Evolutionary conservation across 1,140 invertebrate genomes (phyloP), one percentile per base, ranked within the genome.

Genomic region (Philotrypesis tridentata): DNA sequence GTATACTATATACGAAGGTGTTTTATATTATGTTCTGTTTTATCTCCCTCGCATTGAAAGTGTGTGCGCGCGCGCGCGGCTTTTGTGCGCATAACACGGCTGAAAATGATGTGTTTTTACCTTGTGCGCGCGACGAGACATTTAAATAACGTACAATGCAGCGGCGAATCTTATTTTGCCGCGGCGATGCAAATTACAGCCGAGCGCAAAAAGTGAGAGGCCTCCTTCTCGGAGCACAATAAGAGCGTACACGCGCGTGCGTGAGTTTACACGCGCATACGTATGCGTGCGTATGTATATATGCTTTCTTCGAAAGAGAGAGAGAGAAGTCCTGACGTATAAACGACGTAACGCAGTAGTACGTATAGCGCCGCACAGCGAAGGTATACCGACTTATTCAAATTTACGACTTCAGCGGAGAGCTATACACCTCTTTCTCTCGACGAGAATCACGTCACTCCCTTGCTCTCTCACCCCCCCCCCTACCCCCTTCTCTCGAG

Each of bases 371-470:
- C 7, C 29, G 27, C 14, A n/a, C 63, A 65, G 27, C 43, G 12
- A 48, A 68, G 5, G 63, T 27, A 12, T 14, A 43, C n/a, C 6
- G 37, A 40, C 37, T n/a, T 43, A 43, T 72, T 72, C 37, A 72
- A 72, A 72, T 72, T 43, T 72, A 65, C 23, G 25, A 65, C 48
- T 55, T 55, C 21, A n/a, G 17, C 0, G 48, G n/a, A n/a, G n/a
- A 55, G 21, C 21, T 55, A 17, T 5, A n/a, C 48, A 7, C 9
- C 40, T 43, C 40, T 43, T 12, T 43, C 12, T 43, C 12, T 12
- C 33, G 33, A 5, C 43, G 4, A n/a, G 17, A 73, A 55, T 73
- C 25, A 72, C 71, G 71, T 55, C 55, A 33, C 73, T 61, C n/a
- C n/a, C n/a, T n/a, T n/a, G n/a, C n/a, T n/a, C n/a, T n/a, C n/a